These are phyloP conservation scores for Oscheius sp. DNA, from an alignment of 1,140 invertebrate genomes.

Conservation along the genomic window DNA sequence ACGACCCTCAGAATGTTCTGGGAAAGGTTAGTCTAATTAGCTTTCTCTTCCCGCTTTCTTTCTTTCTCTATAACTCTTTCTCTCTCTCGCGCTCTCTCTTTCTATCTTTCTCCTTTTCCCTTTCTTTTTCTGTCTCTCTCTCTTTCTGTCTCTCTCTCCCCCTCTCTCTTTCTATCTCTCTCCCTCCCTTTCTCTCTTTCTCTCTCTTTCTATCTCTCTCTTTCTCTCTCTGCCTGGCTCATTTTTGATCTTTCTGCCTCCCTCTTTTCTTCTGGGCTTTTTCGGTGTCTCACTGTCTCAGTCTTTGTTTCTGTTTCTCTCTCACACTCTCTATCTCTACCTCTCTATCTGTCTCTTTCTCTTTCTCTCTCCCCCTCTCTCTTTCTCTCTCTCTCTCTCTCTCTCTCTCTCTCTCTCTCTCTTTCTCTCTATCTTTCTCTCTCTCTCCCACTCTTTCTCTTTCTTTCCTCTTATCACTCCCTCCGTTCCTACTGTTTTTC, in stretches of 20 bases:
- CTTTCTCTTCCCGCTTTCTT: too few relatives aligned
- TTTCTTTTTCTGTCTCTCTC: neutral
- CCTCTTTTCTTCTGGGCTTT: too few relatives aligned
- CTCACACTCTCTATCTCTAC: too few relatives aligned
- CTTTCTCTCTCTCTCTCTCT: too few relatives aligned
- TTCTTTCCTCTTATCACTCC: neutral
- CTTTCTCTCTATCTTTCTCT: too few relatives aligned
- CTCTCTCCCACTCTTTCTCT: neutral
- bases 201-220: neutral
- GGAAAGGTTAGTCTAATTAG: slow-evolving; percentile 27
- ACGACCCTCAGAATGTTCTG: slow-evolving; percentile 33
- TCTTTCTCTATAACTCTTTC: neutral
- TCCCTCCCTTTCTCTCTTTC: neutral
- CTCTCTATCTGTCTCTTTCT: too few relatives aligned
- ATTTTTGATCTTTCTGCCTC: too few relatives aligned
- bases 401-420: too few relatives aligned
- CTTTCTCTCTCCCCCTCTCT: too few relatives aligned
- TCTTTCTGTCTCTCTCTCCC: neutral
- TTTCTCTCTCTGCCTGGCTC: too few relatives aligned
- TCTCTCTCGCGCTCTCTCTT: neutral
- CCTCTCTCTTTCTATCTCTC: neutral
- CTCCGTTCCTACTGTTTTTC: neutral
- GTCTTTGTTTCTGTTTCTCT: too few relatives aligned
- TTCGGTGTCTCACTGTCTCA: too few relatives aligned
- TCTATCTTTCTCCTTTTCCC: neutral